Base-by-base conservation (phyloP, 2,113 vertebrate species). In the Pteronura brasiliensis region DNA sequence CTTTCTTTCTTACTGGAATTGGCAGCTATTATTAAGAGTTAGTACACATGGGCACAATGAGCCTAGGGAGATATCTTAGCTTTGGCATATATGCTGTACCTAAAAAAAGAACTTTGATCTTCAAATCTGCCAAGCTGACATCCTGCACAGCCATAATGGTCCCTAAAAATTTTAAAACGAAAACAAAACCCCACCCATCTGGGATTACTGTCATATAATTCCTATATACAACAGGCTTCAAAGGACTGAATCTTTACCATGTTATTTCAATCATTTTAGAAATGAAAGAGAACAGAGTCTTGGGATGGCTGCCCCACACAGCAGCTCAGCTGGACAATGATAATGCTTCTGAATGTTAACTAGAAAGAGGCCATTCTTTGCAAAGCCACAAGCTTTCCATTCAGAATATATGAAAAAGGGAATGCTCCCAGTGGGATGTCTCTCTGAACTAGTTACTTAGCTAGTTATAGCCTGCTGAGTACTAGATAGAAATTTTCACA, bases 1-100 rank as follows among this genome's bases (percentile, higher is more conserved):
- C 83, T 88, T 86, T 61, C 39, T 92, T 61, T 63, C 61, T 83
- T 76, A 20, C 44, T 88, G 82, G 47, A 96, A 93, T 14, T 95
- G 96, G 81, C 81, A 93, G 76, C 76, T 88, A 18, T 96, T 96
- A 90, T 88, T 87, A 90, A 96, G 47, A 96, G 85, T 94, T 83
- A 90, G 61, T 47, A 80, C 74, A 79, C 67, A 61, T 9, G 31
- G 21, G 29, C 74, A 76, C 0, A 4, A 52, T 31, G 10, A 80
- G 18, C 52, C 79, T 27, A n/a, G 5, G 63, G 61, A 69, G 18
- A 55, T 76, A 44, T 63, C 39, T 90, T 59, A 87, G 39, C 21
- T 69, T 95, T 2, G 8, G 71, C 27, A 29, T 80, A 42, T 29
- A 61, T 18, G 3, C 21, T 25, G 2, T 36, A 39, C 49, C 39